These are phyloP conservation scores for Ifrita kowaldi DNA, from an alignment of 2,113 vertebrate species.

Conservation along the genomic window DNA sequence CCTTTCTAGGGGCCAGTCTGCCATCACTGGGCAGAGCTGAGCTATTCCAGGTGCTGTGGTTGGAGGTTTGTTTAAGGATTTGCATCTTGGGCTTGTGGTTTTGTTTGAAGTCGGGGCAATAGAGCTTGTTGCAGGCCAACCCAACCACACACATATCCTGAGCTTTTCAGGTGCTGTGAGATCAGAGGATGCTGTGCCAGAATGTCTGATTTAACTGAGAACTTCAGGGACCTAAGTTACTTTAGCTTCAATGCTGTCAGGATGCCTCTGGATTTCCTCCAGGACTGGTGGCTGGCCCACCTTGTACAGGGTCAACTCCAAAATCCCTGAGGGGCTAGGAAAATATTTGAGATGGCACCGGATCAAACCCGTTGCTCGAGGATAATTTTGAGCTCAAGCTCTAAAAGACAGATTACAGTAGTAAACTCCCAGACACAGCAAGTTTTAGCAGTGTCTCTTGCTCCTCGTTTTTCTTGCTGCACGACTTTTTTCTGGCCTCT, in stretches of 20 bases:
- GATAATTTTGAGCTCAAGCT: background rate
- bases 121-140: background rate
- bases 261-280: background rate
- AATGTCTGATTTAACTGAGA: background rate
- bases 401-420: background rate
- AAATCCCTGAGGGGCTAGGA: background rate
- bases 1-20: background rate
- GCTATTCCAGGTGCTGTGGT: background rate
- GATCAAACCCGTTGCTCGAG: background rate
- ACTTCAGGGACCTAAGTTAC: background rate
- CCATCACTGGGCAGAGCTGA: background rate
- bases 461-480: constrained; percentile 32
- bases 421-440: constrained; percentile 18
- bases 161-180: background rate
- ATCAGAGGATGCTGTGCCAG: background rate
- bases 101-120: background rate
- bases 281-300: background rate
- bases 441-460: constrained; percentile 23
- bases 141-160: background rate
- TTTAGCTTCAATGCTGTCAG: background rate
- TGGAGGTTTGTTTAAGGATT: background rate
- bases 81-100: background rate
- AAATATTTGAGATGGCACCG: background rate
- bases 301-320: background rate
- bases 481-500: background rate